Percentiles rank a stretch among this genome's conserved stretches.
These are phyloP conservation scores for Bos taurus DNA, from an alignment of 2,113 vertebrate genomes.

Conservation along the genomic window DNA sequence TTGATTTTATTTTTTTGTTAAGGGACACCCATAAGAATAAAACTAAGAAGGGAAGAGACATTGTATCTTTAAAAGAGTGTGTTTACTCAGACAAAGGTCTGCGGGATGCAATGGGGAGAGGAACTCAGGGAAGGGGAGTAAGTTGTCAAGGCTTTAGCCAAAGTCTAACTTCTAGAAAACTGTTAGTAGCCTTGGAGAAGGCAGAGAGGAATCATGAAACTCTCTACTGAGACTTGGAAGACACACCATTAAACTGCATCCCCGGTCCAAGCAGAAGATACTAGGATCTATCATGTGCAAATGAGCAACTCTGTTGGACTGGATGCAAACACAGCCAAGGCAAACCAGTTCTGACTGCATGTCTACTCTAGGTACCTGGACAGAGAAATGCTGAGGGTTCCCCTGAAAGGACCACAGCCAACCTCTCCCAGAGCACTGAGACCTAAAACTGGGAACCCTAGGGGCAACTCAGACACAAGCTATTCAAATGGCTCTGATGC, in stretches of 20 bases:
- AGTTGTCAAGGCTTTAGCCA: neutral
- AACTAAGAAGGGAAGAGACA: neutral
- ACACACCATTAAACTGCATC: neutral
- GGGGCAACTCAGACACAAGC: neutral
- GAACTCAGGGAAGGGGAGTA: neutral
- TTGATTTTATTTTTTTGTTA: neutral
- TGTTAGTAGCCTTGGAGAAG: neutral
- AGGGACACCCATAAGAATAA: neutral
- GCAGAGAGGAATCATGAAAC: neutral
- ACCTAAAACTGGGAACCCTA: neutral
- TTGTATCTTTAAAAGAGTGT: neutral
- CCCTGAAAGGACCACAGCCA: rapidly evolving
- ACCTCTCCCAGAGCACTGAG: neutral
- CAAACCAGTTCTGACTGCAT: neutral
- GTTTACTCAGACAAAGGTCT: neutral
- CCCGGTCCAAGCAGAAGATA: neutral
- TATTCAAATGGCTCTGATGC: neutral
- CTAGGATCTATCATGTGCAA: neutral
- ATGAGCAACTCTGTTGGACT: neutral
- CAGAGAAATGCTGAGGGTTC: neutral
- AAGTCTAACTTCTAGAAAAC: neutral
- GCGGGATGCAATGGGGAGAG: neutral
- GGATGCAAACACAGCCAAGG: neutral
- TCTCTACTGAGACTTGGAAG: neutral
- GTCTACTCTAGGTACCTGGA: neutral